These are phyloP conservation scores for Pardalotus punctatus DNA, from an alignment of 2,113 vertebrate genomes.

Conservation along the genomic window DNA sequence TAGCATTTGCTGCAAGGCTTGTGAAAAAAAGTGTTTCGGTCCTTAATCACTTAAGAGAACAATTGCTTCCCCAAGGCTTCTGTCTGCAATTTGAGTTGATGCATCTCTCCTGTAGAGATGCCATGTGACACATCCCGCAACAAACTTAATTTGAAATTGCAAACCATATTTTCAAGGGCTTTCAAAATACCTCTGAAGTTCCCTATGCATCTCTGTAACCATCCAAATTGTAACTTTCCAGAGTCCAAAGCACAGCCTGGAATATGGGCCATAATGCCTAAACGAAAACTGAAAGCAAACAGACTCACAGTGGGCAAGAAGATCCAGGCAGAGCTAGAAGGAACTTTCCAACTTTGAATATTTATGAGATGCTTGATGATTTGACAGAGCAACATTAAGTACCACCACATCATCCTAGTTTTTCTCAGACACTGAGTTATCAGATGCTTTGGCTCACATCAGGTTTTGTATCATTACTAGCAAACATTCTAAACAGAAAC, in stretches of 20 bases:
- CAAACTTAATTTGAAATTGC: background rate
- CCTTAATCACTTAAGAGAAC: constrained; percentile 36
- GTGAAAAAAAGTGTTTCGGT: background rate
- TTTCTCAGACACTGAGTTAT: background rate
- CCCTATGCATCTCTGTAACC: background rate
- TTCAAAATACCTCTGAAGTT: background rate
- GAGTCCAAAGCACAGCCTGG: background rate
- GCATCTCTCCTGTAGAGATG: background rate
- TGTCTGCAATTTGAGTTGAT: constrained; percentile 18
- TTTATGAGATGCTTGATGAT: background rate
- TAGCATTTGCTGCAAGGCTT: constrained; percentile 12
- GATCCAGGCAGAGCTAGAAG: background rate
- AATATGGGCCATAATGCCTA: background rate
- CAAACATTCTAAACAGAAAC: background rate
- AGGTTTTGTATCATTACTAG: background rate
- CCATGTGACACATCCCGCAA: background rate
- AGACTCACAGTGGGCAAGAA: background rate
- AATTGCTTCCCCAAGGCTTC: constrained; percentile 29
- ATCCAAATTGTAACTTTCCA: background rate
- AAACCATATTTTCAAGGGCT: background rate
- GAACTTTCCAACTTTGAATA: background rate
- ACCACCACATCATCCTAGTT: background rate
- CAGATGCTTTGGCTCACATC: background rate
- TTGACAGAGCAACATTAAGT: background rate
- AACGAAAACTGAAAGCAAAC: background rate